Conservation (phyloP, 2,888 invertebrate species). For the Bedellia somnulentella region DNA sequence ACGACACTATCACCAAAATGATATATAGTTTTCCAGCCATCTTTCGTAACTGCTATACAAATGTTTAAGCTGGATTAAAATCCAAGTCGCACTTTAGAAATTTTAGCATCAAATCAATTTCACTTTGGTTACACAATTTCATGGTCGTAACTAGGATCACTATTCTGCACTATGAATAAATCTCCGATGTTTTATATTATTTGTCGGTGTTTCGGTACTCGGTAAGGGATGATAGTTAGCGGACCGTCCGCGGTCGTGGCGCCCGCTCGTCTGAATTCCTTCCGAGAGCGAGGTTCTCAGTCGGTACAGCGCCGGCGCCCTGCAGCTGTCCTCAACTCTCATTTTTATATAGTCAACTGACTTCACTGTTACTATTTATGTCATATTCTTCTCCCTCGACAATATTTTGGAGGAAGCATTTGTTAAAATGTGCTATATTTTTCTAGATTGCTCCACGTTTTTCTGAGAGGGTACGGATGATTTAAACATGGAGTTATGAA, state of each 20-base stretch:
- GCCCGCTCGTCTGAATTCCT: conserved; percentile 45
- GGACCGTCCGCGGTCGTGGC: conserved; percentile 36
- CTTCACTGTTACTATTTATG: conserved; percentile 57
- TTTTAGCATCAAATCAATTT: too few species aligned
- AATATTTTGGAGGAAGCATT: conserved; percentile 49
- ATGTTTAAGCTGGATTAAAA: conserved; percentile 37
- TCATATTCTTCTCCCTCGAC: conserved; percentile 50
- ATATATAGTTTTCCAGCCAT: conserved; percentile 42
- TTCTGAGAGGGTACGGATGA: conserved; percentile 21
- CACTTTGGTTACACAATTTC: too few species aligned
- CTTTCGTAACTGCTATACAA: conserved; percentile 15
- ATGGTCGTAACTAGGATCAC: not conserved
- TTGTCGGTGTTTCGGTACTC: too few species aligned
- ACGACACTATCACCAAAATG: conserved; percentile 32
- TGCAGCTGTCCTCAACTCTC: conserved; percentile 42
- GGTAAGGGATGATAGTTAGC: conserved; percentile 17
- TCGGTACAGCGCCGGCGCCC: conserved; percentile 48
- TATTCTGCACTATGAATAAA: not conserved
- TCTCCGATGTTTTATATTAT: too few species aligned
- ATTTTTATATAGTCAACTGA: conserved; percentile 60
- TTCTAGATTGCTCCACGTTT: conserved; percentile 31
- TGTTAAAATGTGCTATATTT: conserved; percentile 40
- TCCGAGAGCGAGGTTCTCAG: conserved; percentile 9
- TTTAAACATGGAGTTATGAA: conserved; percentile 27
- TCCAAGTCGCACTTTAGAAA: conserved; percentile 29